These are phyloP conservation scores for Bufo gargarizans DNA, from an alignment of 2,113 vertebrate genomes.

Conservation along the genomic window DNA sequence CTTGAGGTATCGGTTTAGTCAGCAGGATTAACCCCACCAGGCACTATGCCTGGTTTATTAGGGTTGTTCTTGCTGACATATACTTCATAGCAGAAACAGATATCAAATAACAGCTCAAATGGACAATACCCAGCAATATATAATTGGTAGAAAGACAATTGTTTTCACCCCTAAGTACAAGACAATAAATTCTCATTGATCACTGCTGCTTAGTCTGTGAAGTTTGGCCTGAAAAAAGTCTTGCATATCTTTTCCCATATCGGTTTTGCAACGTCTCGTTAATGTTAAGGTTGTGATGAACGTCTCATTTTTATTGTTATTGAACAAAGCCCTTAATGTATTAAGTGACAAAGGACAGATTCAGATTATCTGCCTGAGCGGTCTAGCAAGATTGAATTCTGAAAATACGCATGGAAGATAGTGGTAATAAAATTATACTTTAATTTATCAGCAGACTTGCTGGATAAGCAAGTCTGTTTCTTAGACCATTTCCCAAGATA, in stretches of 20 bases:
- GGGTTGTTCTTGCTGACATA: too few species aligned
- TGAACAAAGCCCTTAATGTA: slow-evolving; percentile 54
- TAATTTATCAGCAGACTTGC: slow-evolving; percentile 54
- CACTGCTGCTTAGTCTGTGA: slow-evolving; percentile 49
- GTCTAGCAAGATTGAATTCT: slow-evolving; percentile 58
- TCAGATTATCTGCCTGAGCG: slow-evolving; percentile 62
- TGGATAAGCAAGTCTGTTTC: slow-evolving; percentile 49
- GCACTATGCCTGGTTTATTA: too few species aligned
- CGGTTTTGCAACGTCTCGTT: slow-evolving; percentile 60
- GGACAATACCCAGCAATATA: slow-evolving; percentile 61
- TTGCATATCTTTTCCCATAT: slow-evolving; percentile 59
- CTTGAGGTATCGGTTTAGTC: too few species aligned
- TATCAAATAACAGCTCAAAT: slow-evolving; percentile 62
- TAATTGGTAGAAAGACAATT: slow-evolving; percentile 65
- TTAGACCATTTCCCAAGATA: slow-evolving; percentile 37
- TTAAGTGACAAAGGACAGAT: slow-evolving; percentile 57
- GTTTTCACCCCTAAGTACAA: slow-evolving; percentile 62
- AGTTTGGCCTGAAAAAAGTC: slow-evolving; percentile 58
- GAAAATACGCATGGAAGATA: slow-evolving; percentile 48
- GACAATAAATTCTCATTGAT: slow-evolving; percentile 67
- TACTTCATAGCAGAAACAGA: neutral
- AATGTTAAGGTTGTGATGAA: slow-evolving; percentile 53
- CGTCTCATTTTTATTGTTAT: slow-evolving; percentile 51
- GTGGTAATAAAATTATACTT: slow-evolving; percentile 55
- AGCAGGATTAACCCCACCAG: too few species aligned